Evolutionary conservation across 30 jellyfish, hydroid and myxozoan genomes (phyloP).

Genomic region (Aurelia coerulea): DNA sequence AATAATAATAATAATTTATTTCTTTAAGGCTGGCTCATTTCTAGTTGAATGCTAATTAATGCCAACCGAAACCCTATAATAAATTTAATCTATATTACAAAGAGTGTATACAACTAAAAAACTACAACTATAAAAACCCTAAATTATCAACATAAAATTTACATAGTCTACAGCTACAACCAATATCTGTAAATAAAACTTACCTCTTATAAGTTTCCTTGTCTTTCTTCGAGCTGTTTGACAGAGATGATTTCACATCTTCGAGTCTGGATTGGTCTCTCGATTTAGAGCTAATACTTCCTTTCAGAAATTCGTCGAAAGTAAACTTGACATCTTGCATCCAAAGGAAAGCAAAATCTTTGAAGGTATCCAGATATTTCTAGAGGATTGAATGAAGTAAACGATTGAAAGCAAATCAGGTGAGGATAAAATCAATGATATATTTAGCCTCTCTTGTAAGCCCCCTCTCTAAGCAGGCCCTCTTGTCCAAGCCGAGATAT

Average conservation of each 20-base stretch:
- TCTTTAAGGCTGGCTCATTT: too few species aligned
- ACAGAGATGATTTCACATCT: constrained; percentile 62
- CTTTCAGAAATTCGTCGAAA: constrained; percentile 78
- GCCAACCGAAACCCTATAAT: too few species aligned
- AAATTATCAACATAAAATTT: too few species aligned
- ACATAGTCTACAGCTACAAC: too few species aligned
- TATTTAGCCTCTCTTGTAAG: too few species aligned
- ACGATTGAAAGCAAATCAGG: background rate
- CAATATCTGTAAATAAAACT: background rate
- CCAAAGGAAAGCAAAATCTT: constrained; percentile 90
- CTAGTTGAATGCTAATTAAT: too few species aligned
- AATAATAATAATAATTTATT: too few species aligned
- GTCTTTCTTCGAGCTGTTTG: constrained; percentile 64
- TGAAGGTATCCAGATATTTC: constrained; percentile 64
- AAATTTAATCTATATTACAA: too few species aligned
- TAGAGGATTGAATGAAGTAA: background rate
- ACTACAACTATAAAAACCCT: too few species aligned
- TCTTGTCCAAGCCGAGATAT: too few species aligned
- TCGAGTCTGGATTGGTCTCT: constrained; percentile 49
- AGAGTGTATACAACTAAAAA: too few species aligned
- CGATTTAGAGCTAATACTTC: constrained; percentile 72
- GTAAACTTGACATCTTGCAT: constrained; percentile 82
- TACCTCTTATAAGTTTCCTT: constrained; percentile 56
- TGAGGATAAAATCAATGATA: background rate
- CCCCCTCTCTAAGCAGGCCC: too few species aligned